Evolutionary conservation across 2,113 vertebrate genomes (phyloP).

Genomic region (Dasyurus viverrinus): DNA sequence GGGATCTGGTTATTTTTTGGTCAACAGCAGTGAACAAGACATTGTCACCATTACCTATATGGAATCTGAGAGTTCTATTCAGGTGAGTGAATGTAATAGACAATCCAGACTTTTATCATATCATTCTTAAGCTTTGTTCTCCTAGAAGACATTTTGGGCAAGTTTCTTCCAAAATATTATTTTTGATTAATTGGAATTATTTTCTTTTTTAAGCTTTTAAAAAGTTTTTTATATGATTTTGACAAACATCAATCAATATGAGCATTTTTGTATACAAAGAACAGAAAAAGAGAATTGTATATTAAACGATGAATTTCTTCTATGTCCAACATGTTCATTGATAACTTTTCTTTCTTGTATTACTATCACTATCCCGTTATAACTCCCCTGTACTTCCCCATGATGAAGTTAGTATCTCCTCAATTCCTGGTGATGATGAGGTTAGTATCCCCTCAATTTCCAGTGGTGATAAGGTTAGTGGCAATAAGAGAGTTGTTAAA

Average conservation of each 20-base stretch:
- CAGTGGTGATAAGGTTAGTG: too few species aligned
- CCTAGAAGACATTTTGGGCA: background rate
- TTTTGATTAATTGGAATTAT: background rate
- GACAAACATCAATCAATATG: background rate
- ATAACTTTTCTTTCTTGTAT: background rate
- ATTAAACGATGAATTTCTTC: background rate
- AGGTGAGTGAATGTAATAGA: conserved; percentile 71
- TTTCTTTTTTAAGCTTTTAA: background rate
- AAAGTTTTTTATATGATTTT: background rate
- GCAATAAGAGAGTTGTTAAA: too few species aligned
- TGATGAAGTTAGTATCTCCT: too few species aligned
- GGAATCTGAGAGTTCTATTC: conserved; percentile 77
- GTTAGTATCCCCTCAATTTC: too few species aligned
- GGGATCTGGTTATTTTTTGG: conserved; percentile 84
- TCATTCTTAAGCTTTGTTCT: background rate
- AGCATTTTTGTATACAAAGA: background rate
- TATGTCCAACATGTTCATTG: background rate
- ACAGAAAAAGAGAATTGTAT: background rate
- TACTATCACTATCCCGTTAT: background rate
- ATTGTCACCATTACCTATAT: conserved; percentile 74
- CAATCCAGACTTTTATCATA: background rate
- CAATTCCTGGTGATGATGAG: too few species aligned
- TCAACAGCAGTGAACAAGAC: conserved; percentile 75
- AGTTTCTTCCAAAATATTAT: background rate
- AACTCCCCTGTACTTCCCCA: background rate